phyloP scores from a whole-genome alignment of 1,140 invertebrate species.

The Anoplophora glabripennis region DNA sequence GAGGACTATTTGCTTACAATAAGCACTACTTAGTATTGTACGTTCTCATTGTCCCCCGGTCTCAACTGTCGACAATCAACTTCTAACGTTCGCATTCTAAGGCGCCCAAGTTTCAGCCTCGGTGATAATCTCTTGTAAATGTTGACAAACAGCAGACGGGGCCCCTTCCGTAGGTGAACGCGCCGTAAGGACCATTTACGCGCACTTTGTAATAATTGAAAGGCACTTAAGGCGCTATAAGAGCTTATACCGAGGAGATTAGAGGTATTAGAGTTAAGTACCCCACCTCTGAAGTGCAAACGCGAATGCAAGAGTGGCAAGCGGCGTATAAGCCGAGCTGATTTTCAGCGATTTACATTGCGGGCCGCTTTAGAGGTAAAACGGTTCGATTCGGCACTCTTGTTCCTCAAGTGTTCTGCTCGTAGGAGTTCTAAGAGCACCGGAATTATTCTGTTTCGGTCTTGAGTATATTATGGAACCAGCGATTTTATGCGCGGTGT shows the following conservation, averaged over 20 bases:
- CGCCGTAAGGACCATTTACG: conserved; percentile 14
- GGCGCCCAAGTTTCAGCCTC: conserved; percentile 19
- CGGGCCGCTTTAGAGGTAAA: conserved; percentile 4
- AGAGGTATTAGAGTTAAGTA: conserved; percentile 33
- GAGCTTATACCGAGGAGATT: conserved; percentile 31
- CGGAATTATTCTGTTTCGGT: too few species aligned
- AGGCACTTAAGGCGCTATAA: conserved; percentile 39
- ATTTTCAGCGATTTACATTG: conserved; percentile 25
- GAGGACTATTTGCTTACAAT: too few species aligned
- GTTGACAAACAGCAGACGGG: conserved; percentile 33
- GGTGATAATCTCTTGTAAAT: conserved; percentile 31
- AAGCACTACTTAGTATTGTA: too few species aligned
- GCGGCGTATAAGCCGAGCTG: conserved; percentile 16
- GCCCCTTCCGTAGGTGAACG: background rate
- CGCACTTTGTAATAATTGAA: conserved; percentile 31
- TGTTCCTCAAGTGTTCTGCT: too few species aligned
- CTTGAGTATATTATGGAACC: too few species aligned
- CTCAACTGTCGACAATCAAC: too few species aligned
- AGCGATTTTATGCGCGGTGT: too few species aligned
- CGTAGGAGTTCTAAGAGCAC: too few species aligned
- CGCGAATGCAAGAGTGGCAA: conserved; percentile 26
- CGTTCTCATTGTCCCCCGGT: too few species aligned
- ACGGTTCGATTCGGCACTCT: too few species aligned
- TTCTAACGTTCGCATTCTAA: background rate
- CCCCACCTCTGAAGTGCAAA: conserved; percentile 25